Evolutionary conservation across 1,140 invertebrate species (phyloP), one percentile per base, ranked within the genome.

Genomic region (Venustaconcha ellipsiformis): DNA sequence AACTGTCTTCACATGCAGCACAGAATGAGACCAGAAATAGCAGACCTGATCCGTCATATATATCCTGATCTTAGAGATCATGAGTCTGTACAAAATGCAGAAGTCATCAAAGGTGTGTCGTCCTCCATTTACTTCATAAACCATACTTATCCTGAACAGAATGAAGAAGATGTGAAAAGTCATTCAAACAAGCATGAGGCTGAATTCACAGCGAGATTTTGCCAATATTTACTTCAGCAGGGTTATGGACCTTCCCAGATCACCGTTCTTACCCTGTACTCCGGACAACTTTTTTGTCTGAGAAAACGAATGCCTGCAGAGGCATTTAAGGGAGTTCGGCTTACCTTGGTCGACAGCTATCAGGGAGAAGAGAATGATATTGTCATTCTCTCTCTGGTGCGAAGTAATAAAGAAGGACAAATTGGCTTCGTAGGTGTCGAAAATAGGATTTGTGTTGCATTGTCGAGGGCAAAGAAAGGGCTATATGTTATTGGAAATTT

Each of bases 311-410:
- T 88, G 82, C 80, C 84, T 56, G 79, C 14, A 78, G 79, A 81
- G 12, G 70, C 69, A 37, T 81, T 79, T 56, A 70, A 82, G 59
- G 82, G 77, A 20, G 80, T 91, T 1, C 63, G 80, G 69, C 91
- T 95, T 37, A 92, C 92, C 57, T 92, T 93, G 14, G 92, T 96
- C 2, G 96, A 97, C 86, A 95, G 95, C 70, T 89, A 82, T 67
- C 86, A 89, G 91, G 95, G 96, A 1, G 94, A 96, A 87, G 96
- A 97, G 88, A 94, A 93, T 57, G 93, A 95, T 80, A 95, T 97
- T 62, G 94, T 97, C 74, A 83, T 97, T 5, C 84, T 97, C 13
- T 96, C 96, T 0, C 89, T 97, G 14, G 95, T 97, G 0, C 90
- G 96, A 78, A 96, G 93, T 86, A 89, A 90, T 78, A 74, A 88